These are phyloP conservation scores for Drosophila ficusphila DNA, from an alignment of 1,140 invertebrate genomes.

Conservation along the genomic window DNA sequence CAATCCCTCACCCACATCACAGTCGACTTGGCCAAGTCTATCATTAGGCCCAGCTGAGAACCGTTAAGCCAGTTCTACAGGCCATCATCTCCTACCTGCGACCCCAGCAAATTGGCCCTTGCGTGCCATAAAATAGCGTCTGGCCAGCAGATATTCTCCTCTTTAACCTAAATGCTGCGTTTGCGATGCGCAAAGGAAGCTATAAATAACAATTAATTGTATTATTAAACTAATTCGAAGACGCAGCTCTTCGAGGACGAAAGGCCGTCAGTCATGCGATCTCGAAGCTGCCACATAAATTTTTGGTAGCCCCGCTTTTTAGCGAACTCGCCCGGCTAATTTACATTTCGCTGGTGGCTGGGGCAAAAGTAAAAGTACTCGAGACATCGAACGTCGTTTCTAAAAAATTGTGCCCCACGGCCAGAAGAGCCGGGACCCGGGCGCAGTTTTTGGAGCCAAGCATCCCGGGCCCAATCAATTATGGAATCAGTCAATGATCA, in stretches of 20 bases:
- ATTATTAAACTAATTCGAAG: slow-evolving; percentile 78
- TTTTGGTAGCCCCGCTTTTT: slow-evolving; percentile 28
- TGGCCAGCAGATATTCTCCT: slow-evolving; percentile 18
- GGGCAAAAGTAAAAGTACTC: slow-evolving; percentile 65
- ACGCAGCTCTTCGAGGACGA: slow-evolving; percentile 43
- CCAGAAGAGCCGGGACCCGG: slow-evolving; percentile 15
- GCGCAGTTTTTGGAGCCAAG: neutral
- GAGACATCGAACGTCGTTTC: slow-evolving; percentile 37
- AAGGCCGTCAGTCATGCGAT: slow-evolving; percentile 80
- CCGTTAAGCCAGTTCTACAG: slow-evolving; percentile 35
- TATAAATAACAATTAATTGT: slow-evolving; percentile 82
- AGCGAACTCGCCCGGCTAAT: slow-evolving; percentile 43
- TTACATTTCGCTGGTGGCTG: slow-evolving; percentile 66
- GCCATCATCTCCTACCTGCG: slow-evolving; percentile 18
- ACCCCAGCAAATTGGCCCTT: slow-evolving; percentile 20
- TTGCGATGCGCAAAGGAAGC: slow-evolving; percentile 62
- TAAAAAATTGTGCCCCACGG: slow-evolving; percentile 73
- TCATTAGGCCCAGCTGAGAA: slow-evolving; percentile 48
- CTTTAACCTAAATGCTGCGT: slow-evolving; percentile 48
- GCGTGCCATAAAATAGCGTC: slow-evolving; percentile 69
- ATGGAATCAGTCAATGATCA: slow-evolving; percentile 78
- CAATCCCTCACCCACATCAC: slow-evolving; percentile 26
- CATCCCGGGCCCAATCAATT: slow-evolving; percentile 63
- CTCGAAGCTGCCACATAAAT: slow-evolving; percentile 59
- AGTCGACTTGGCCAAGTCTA: slow-evolving; percentile 20